Base-by-base conservation (phyloP, 2,797 vertebrate species). In the Eutrigla gurnardus region DNA sequence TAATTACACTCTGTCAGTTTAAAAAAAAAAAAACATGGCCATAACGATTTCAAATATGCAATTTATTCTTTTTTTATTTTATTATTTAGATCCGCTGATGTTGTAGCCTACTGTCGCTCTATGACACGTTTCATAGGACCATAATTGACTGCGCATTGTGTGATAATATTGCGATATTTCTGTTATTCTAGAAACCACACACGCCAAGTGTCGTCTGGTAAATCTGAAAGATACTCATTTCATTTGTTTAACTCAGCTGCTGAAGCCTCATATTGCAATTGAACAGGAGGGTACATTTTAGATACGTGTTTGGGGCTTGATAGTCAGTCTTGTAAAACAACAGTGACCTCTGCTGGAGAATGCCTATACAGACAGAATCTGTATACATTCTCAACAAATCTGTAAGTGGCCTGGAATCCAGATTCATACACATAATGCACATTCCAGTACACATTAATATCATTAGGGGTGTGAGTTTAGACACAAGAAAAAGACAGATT, bases 331-430 rank as follows among this genome's bases (percentile, higher is more conserved):
- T 75, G 9, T 63, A 5, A 12, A 12, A 17, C 18, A 55, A 71
- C 63, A 77, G 39, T 47, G 69, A 66, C 71, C 6, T 65, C 86
- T 83, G 36, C 43, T 80, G 82, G 13, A 8, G 5, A 2, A 42
- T 14, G 0, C 6, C 18, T 45, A 25, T 75, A 69, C 65, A 80
- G 6, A 15, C 3, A 63, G 0, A 53, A 15, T 52, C 17, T 33
- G n/a, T 32, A 5, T 46, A 10, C 12, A 13, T 15, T 2, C 25
- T 37, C 25, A 25, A 25, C 25, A 25, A 25, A 25, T 25, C 25
- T 25, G 25, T 25, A 25, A 25, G 25, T 25, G 25, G 25, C 25
- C 25, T 25, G 1, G 25, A 25, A 25, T 25, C 25, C 25, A 25
- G 1, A 25, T 25, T 9, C 46, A 50, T 39, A 53, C 36, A 58